phyloP scores from a whole-genome alignment of 92 coral and sea anemone species.

The Hydrozoanthus gracilis region DNA sequence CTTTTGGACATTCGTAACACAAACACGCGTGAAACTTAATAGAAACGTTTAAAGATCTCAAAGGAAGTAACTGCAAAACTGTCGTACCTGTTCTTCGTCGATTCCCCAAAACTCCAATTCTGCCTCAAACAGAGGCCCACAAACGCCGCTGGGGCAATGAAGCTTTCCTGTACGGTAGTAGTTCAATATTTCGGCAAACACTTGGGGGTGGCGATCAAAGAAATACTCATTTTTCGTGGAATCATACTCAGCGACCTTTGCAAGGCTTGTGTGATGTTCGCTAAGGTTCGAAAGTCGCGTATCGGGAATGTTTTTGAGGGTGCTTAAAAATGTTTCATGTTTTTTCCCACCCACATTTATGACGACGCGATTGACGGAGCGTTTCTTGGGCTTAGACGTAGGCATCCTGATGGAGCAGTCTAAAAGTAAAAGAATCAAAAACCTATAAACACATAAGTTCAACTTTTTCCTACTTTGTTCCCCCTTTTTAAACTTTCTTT shows the following conservation, averaged over 20 bases:
- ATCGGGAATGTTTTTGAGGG: constrained; percentile 91
- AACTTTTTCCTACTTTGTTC: neutral
- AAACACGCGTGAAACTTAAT: constrained; percentile 1
- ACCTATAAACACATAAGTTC: neutral
- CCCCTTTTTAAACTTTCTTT: neutral
- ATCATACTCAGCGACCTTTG: constrained; percentile 80
- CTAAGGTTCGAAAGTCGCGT: constrained; percentile 87
- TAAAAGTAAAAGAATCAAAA: neutral
- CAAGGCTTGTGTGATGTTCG: constrained; percentile 82
- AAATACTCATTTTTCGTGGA: constrained; percentile 84
- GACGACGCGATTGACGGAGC: constrained; percentile 79
- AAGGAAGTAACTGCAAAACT: neutral
- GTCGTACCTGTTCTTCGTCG: constrained; percentile 85
- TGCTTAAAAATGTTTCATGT: constrained; percentile 93
- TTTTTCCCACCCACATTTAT: constrained; percentile 92
- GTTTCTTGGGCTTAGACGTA: constrained; percentile 70
- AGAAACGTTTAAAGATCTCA: neutral
- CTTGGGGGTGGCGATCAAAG: constrained; percentile 96
- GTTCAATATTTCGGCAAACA: constrained; percentile 90
- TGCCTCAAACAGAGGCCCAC: constrained; percentile 94
- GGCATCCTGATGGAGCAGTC: constrained; percentile 57
- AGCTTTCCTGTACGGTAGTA: constrained; percentile 96
- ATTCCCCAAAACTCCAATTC: constrained; percentile 98
- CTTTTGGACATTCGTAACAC: neutral
- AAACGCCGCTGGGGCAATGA: constrained; percentile 91